Conservation (phyloP, 2,113 vertebrate genomes). For the Amazona vittata region DNA sequence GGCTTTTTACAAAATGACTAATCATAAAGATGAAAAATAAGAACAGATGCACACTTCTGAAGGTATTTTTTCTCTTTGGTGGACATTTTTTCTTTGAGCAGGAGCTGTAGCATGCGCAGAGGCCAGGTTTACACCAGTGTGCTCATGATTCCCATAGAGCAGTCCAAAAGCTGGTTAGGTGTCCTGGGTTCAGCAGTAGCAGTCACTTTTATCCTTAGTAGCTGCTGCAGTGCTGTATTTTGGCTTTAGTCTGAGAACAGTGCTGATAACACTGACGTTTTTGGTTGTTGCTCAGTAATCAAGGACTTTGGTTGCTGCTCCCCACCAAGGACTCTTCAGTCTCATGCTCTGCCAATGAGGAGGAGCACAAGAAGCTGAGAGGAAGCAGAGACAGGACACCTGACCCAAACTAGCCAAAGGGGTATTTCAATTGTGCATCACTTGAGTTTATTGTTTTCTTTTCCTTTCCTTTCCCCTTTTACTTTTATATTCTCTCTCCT, state of each 20-base stretch:
- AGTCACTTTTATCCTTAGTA: background rate
- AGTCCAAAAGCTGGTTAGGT: background rate
- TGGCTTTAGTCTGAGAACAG: background rate
- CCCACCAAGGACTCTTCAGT: background rate
- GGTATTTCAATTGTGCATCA: background rate
- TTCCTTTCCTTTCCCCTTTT: background rate
- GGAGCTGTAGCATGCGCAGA: background rate
- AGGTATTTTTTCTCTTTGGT: background rate
- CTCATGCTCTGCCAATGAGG: background rate
- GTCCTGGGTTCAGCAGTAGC: background rate
- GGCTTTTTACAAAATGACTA: conserved; percentile 21
- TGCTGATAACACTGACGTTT: background rate
- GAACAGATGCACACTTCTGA: background rate
- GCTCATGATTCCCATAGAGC: background rate
- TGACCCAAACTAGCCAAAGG: background rate
- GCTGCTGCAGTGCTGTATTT: background rate
- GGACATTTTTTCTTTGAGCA: background rate
- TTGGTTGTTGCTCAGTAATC: background rate
- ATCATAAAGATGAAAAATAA: background rate
- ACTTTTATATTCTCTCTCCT: background rate
- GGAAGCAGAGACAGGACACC: background rate
- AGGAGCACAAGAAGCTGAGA: background rate
- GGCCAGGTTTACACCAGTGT: background rate
- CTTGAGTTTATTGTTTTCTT: background rate
- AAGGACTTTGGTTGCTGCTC: too few relatives aligned